Evolutionary conservation across 2,797 vertebrate species (phyloP).

Genomic region (Rhinella marina): DNA sequence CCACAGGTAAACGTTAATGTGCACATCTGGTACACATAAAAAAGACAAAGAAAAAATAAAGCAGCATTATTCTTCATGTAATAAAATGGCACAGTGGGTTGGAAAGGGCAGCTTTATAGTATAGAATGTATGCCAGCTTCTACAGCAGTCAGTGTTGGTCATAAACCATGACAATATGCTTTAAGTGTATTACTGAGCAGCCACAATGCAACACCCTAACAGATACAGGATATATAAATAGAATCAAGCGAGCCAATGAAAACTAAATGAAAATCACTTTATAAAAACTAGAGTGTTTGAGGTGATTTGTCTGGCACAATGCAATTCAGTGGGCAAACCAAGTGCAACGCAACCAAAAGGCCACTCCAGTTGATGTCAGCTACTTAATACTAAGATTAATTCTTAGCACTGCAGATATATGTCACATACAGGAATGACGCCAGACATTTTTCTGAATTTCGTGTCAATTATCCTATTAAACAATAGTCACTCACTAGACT

Average conservation of each 20-base stretch:
- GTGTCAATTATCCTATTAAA: no score
- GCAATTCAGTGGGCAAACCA: neutral
- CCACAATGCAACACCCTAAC: neutral
- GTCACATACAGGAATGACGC: neutral
- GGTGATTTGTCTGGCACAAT: neutral
- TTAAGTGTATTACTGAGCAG: slow-evolving; percentile 17
- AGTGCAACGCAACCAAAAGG: neutral
- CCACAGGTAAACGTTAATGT: slow-evolving; percentile 63
- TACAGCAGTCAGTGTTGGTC: neutral
- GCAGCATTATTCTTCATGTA: slow-evolving; percentile 43
- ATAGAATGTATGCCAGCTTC: neutral
- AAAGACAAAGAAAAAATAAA: slow-evolving; percentile 20
- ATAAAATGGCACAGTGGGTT: slow-evolving; percentile 26
- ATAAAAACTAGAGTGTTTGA: neutral
- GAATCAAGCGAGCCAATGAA: neutral
- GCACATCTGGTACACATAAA: slow-evolving; percentile 63
- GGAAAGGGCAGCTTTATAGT: neutral
- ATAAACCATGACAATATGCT: slow-evolving; percentile 5
- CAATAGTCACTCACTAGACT: no score
- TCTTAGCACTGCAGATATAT: neutral
- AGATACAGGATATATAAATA: neutral
- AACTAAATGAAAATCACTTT: no score
- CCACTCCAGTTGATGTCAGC: neutral
- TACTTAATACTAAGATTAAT: neutral
- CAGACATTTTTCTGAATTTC: neutral